Conservation (phyloP, 2,888 invertebrate genomes). For the Neoaliturus tenellus region DNA sequence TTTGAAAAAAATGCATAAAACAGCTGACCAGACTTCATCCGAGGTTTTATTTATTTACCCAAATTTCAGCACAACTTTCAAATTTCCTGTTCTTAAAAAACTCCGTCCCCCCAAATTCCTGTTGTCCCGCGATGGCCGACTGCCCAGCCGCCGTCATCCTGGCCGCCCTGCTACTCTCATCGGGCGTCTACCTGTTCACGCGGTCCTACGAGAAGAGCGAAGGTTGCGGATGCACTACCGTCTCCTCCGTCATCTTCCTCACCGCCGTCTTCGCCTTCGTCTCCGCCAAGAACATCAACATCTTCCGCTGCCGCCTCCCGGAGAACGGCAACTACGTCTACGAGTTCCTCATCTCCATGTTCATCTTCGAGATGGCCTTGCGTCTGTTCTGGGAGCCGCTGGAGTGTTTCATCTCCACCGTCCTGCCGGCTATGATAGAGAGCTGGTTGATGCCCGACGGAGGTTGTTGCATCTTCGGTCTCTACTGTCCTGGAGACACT, state of each 20-base stretch:
- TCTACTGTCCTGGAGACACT: conserved; percentile 9
- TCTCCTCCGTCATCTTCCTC: conserved; percentile 22
- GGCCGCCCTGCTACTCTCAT: conserved; percentile 1
- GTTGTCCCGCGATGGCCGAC: not conserved
- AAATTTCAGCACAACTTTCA: too few relatives aligned
- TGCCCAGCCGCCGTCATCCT: conserved; percentile 26
- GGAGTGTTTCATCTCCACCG: conserved; percentile 35
- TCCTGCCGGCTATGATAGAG: not conserved
- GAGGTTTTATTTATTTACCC: too few relatives aligned
- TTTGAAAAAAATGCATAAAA: too few relatives aligned
- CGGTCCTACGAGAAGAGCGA: conserved; percentile 2
- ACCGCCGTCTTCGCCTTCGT: conserved; percentile 34
- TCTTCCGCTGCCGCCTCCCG: conserved; percentile 28
- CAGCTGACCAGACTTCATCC: too few relatives aligned
- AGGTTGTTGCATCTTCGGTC: not conserved
- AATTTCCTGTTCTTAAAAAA: too few relatives aligned
- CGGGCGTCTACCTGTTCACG: not conserved
- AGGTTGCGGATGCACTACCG: conserved; percentile 10
- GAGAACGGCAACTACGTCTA: conserved; percentile 10
- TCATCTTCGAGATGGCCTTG: conserved; percentile 41
- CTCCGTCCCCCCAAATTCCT: too few relatives aligned
- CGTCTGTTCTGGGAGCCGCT: conserved; percentile 39
- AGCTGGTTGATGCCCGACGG: not conserved
- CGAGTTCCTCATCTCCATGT: conserved; percentile 32
- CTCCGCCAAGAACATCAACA: conserved; percentile 21